phyloP scores from a whole-genome alignment of 2,888 invertebrate genomes.

The Drosophila silvestris region DNA sequence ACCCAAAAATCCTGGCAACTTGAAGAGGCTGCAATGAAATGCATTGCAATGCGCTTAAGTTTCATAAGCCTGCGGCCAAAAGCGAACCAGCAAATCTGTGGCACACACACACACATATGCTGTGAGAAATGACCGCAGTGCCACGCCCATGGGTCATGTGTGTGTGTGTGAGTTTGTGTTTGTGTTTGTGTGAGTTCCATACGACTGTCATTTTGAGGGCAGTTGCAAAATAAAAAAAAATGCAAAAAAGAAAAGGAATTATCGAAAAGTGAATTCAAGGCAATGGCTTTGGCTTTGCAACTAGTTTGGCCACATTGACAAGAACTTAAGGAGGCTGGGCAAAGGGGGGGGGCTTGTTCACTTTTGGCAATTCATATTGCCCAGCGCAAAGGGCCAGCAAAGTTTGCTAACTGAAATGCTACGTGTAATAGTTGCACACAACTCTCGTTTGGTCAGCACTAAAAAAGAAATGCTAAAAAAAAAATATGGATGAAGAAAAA shows the following conservation, averaged over 20 bases:
- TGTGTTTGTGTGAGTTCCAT: slow-evolving; percentile 34
- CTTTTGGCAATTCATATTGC: slow-evolving; percentile 40
- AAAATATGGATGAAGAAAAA: slow-evolving; percentile 52
- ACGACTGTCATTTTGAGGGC: slow-evolving; percentile 54
- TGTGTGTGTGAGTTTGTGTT: not conserved
- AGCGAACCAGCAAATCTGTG: slow-evolving; percentile 48
- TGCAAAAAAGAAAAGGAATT: slow-evolving; percentile 58
- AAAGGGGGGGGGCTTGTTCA: not conserved
- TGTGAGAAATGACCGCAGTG: slow-evolving; percentile 48
- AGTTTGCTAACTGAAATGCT: slow-evolving; percentile 51
- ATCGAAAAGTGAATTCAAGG: slow-evolving; percentile 80
- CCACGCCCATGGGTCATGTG: slow-evolving; percentile 38
- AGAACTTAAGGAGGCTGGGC: slow-evolving; percentile 5
- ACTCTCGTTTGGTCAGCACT: slow-evolving; percentile 69
- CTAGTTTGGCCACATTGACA: slow-evolving; percentile 34
- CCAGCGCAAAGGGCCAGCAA: slow-evolving; percentile 44
- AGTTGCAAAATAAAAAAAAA: slow-evolving; percentile 13
- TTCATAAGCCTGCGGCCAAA: slow-evolving; percentile 70
- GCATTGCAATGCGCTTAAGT: slow-evolving; percentile 66
- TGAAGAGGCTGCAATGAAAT: slow-evolving; percentile 65
- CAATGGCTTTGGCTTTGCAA: slow-evolving; percentile 49
- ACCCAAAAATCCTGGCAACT: slow-evolving; percentile 45
- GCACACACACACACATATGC: slow-evolving; percentile 19
- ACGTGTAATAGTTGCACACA: slow-evolving; percentile 67
- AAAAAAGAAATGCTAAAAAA: slow-evolving; percentile 2